phyloP scores from a whole-genome alignment of 2,113 vertebrate species.

The Sorex araneus region DNA sequence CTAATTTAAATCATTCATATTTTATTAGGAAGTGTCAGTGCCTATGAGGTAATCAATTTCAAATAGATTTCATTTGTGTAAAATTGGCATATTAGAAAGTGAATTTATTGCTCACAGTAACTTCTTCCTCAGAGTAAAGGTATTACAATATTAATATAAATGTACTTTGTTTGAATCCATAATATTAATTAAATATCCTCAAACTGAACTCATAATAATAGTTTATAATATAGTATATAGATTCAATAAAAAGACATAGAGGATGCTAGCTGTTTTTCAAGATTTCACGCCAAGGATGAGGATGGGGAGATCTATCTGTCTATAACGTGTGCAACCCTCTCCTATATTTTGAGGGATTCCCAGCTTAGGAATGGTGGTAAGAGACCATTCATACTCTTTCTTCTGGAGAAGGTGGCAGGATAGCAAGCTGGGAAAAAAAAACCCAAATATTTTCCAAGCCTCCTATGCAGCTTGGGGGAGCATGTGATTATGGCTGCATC shows the following conservation, averaged over 20 bases:
- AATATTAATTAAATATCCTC: constrained; percentile 72
- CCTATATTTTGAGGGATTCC: background rate
- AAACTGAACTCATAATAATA: constrained; percentile 73
- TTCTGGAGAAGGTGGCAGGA: background rate
- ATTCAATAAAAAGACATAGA: constrained; percentile 70
- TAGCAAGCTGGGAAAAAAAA: background rate
- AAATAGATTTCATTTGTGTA: constrained; percentile 83
- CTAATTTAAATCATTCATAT: constrained; percentile 81
- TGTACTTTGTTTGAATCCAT: constrained; percentile 63
- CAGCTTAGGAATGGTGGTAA: background rate
- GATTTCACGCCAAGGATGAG: background rate
- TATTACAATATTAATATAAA: constrained; percentile 70
- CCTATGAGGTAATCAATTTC: constrained; percentile 79
- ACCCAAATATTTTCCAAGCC: background rate
- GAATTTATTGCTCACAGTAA: constrained; percentile 74
- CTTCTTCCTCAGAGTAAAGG: constrained; percentile 69
- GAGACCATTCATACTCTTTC: background rate
- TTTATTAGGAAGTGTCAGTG: constrained; percentile 76
- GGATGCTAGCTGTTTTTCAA: constrained; percentile 57
- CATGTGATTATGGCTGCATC: fast-evolving
- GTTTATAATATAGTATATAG: constrained; percentile 61
- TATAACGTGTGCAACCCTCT: background rate
- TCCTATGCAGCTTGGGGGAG: background rate
- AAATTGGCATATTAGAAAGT: constrained; percentile 80
- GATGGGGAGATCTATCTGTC: background rate